Conservation (phyloP, 2,888 invertebrate species). For the Folsomia candida region DNA sequence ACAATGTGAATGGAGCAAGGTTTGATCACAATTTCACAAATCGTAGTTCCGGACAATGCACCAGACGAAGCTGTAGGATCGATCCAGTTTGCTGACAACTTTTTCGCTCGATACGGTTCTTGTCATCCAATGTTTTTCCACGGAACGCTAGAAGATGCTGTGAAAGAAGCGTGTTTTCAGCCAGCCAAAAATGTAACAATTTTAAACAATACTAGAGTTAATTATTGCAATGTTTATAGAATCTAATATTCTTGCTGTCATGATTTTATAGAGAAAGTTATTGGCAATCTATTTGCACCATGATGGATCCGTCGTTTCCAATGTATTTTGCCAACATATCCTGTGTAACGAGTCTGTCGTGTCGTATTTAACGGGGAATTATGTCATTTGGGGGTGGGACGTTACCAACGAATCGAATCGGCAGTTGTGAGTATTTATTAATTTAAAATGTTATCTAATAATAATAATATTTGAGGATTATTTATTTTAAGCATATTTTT, state of each 20-base stretch:
- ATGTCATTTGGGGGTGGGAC: slow-evolving; percentile 96
- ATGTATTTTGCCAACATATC: slow-evolving; percentile 95
- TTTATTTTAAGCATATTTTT: no score
- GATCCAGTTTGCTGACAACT: slow-evolving; percentile 81
- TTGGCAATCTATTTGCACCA: slow-evolving; percentile 95
- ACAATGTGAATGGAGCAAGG: neutral
- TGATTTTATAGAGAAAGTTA: slow-evolving; percentile 73
- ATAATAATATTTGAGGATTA: slow-evolving; percentile 27
- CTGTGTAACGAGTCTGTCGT: slow-evolving; percentile 88
- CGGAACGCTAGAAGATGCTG: slow-evolving; percentile 84
- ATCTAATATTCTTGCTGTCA: slow-evolving; percentile 22
- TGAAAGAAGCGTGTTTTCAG: slow-evolving; percentile 83
- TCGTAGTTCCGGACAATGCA: slow-evolving; percentile 78
- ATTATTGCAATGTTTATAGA: neutral
- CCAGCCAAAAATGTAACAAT: slow-evolving; percentile 82
- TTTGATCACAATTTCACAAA: no score
- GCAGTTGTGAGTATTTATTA: slow-evolving; percentile 64
- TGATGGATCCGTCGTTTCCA: slow-evolving; percentile 88
- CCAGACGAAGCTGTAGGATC: slow-evolving; percentile 82
- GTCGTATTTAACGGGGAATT: slow-evolving; percentile 83
- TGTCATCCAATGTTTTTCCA: slow-evolving; percentile 87
- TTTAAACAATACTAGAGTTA: neutral
- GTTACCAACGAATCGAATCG: slow-evolving; percentile 84
- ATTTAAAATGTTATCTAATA: neutral
- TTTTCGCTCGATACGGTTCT: slow-evolving; percentile 79